Conservation (phyloP, 2,888 invertebrate genomes). For the Epinotia demarniana region DNA sequence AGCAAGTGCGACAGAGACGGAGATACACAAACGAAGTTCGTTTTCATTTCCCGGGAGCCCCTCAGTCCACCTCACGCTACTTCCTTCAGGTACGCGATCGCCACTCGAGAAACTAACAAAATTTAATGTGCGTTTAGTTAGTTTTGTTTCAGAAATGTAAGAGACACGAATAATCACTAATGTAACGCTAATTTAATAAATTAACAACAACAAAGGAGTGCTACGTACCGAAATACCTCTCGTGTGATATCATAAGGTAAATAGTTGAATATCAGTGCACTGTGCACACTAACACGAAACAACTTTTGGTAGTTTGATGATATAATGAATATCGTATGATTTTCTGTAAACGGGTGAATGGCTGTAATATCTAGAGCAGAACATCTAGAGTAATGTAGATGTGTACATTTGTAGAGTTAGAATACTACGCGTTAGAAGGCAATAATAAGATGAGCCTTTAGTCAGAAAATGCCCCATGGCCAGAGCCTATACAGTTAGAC, state of each 20-base stretch:
- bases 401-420: background rate
- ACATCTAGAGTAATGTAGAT: conserved; percentile 1
- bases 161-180: background rate
- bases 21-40: too few relatives aligned
- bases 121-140: background rate
- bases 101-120: too few relatives aligned
- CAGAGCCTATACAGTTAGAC: background rate
- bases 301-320: conserved; percentile 20
- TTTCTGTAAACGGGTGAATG: background rate
- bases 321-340: conserved; percentile 16
- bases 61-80: too few relatives aligned
- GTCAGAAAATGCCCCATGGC: background rate
- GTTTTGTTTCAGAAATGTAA: background rate
- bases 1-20: too few relatives aligned
- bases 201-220: background rate
- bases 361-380: conserved; percentile 5
- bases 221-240: background rate
- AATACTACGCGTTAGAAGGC: background rate
- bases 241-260: conserved; percentile 7
- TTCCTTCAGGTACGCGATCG: too few relatives aligned
- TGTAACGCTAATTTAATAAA: background rate
- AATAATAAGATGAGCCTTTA: background rate
- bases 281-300: conserved; percentile 7
- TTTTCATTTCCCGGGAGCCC: too few relatives aligned
- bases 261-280: conserved; percentile 2